A percentile compares a stretch with the other conserved stretches of the same genome.
phyloP scores from a whole-genome alignment of 2,888 invertebrate species.

The Hydropsyche betteni region DNA sequence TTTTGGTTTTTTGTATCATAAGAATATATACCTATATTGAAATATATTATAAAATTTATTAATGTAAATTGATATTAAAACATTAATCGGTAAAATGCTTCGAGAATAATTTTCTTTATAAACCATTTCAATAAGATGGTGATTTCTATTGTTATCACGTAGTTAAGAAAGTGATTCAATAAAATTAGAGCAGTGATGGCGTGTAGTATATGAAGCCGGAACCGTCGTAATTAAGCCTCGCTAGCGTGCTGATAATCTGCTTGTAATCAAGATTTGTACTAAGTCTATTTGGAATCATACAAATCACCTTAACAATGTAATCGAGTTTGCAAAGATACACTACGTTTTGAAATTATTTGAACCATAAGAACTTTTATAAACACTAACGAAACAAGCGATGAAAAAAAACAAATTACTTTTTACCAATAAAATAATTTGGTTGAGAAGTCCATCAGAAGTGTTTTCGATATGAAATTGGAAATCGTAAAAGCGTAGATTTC shows the following conservation, averaged over 20 bases:
- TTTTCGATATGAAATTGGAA: slow-evolving; percentile 11
- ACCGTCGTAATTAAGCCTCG: slow-evolving; percentile 5
- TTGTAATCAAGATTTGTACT: slow-evolving; percentile 23
- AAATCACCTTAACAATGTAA: slow-evolving; percentile 19
- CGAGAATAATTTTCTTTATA: too few species aligned
- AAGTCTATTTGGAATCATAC: slow-evolving; percentile 19
- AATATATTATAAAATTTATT: too few species aligned
- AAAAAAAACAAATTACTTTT: too few species aligned
- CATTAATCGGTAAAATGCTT: too few species aligned
- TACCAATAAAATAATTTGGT: too few species aligned
- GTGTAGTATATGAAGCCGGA: neutral
- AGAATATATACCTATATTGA: too few species aligned
- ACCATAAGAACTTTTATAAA: too few species aligned
- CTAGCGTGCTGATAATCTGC: slow-evolving; percentile 23
- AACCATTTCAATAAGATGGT: neutral
- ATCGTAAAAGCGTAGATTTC: slow-evolving; percentile 4
- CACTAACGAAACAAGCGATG: too few species aligned
- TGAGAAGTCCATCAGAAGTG: neutral
- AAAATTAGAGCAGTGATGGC: slow-evolving; percentile 7
- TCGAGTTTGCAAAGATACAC: neutral
- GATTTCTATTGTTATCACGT: slow-evolving; percentile 19
- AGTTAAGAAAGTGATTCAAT: slow-evolving; percentile 13
- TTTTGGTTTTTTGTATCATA: too few species aligned
- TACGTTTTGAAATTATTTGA: too few species aligned
- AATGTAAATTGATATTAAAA: too few species aligned